Evolutionary conservation across 2,113 vertebrate genomes (phyloP).

Genomic region (Scopus umbretta): DNA sequence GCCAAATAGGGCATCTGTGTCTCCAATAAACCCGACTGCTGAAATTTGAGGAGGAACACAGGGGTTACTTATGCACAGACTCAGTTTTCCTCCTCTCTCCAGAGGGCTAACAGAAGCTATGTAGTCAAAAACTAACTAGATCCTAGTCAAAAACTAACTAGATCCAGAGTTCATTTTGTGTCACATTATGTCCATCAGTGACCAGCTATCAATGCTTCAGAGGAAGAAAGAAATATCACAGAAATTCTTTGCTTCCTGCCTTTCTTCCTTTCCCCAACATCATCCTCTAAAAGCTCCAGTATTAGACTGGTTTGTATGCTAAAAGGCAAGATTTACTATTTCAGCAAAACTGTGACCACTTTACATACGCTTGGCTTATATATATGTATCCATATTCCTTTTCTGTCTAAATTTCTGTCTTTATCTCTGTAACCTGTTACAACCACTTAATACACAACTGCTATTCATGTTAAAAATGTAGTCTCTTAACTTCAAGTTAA

Average conservation of each 20-base stretch:
- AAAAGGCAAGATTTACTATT: not conserved
- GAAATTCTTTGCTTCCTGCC: not conserved
- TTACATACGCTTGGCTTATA: not conserved
- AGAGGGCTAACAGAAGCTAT: not conserved
- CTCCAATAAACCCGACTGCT: not conserved
- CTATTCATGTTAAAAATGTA: not conserved
- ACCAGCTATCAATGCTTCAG: not conserved
- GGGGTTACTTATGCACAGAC: not conserved
- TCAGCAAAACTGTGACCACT: not conserved
- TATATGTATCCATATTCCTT: not conserved
- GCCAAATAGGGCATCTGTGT: not conserved
- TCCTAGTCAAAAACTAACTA: not conserved
- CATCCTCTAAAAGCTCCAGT: not conserved
- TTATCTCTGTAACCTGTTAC: not conserved
- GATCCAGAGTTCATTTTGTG: not conserved
- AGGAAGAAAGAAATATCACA: not conserved
- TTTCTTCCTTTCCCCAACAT: not conserved
- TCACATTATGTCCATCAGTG: rapidly evolving
- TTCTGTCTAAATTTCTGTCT: not conserved
- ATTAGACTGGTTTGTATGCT: not conserved
- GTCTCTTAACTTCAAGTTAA: not conserved
- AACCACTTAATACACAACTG: not conserved
- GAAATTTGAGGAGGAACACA: not conserved
- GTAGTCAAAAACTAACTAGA: not conserved
- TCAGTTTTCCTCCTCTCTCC: not conserved